A percentile compares a stretch with the other conserved stretches of the same genome.
These are phyloP conservation scores for Staurois parvus DNA, from an alignment of 2,797 vertebrate genomes.

Conservation along the genomic window DNA sequence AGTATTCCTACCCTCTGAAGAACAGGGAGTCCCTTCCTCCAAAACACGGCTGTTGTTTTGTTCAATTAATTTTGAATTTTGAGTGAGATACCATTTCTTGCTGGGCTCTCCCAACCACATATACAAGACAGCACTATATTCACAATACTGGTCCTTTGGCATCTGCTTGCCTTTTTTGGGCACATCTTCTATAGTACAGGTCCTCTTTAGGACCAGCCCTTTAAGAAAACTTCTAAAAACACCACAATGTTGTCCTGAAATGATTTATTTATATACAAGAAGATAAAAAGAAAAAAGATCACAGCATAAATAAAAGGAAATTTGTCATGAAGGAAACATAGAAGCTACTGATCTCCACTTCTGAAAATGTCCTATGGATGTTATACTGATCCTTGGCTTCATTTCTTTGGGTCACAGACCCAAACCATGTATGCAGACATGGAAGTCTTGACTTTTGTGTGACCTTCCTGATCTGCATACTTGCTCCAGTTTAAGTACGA, in stretches of 20 bases:
- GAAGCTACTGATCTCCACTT: background rate
- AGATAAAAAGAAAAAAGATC: background rate
- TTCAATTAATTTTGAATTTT: no score
- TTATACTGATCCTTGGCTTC: background rate
- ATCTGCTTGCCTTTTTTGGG: background rate
- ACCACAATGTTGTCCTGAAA: background rate
- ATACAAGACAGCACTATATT: no score
- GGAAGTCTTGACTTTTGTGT: background rate
- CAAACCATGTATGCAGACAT: background rate
- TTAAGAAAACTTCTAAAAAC: background rate
- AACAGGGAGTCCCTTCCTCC: no score
- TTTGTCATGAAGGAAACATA: background rate
- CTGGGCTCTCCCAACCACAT: no score
- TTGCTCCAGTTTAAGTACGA: background rate
- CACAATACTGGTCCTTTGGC: background rate
- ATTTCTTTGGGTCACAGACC: no score
- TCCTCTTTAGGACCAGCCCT: no score
- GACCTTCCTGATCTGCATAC: background rate
- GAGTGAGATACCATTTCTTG: no score
- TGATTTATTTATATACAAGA: slow-evolving; percentile 28
- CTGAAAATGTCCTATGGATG: background rate
- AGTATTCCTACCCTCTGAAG: no score
- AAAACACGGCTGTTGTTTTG: no score
- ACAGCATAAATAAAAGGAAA: background rate
- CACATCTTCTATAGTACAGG: background rate